A percentile compares a stretch with the other conserved stretches of the same genome.
Evolutionary conservation across 1,140 invertebrate species (phyloP).

Genomic region (Dinoponera quadriceps): DNA sequence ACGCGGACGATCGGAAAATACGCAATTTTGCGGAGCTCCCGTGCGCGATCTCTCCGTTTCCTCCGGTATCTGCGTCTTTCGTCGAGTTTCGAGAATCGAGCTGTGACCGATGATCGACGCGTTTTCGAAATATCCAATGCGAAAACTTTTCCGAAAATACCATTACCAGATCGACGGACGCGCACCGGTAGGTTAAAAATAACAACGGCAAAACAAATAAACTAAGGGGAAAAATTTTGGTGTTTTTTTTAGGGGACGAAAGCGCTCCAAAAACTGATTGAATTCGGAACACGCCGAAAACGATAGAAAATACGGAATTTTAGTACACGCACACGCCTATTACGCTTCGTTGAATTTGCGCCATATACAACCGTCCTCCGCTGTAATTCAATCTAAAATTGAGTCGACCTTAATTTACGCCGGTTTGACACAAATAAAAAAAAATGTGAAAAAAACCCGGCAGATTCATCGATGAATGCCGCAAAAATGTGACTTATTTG

Average conservation of each 20-base stretch:
- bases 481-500: too few relatives aligned
- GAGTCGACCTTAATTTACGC: constrained; percentile 12
- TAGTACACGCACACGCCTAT: constrained; percentile 7
- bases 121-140: background rate
- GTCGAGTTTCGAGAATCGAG: too few relatives aligned
- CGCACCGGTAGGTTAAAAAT: constrained; percentile 24
- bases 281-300: constrained; percentile 39
- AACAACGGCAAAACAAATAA: constrained; percentile 36
- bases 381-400: constrained; percentile 17
- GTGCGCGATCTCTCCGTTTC: too few relatives aligned
- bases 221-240: constrained; percentile 11
- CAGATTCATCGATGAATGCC: too few relatives aligned
- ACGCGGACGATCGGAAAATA: background rate
- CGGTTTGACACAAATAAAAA: background rate
- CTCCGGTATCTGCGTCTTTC: too few relatives aligned
- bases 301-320: constrained; percentile 49
- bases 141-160: background rate
- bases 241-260: constrained; percentile 31
- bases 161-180: constrained; percentile 16
- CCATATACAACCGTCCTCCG: background rate
- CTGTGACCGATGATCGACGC: too few relatives aligned
- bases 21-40: background rate
- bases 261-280: constrained; percentile 37
- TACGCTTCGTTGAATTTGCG: constrained; percentile 13
- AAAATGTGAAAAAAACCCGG: background rate